Conservation (phyloP, 2,888 invertebrate species). For the Diarsia dahlii region DNA sequence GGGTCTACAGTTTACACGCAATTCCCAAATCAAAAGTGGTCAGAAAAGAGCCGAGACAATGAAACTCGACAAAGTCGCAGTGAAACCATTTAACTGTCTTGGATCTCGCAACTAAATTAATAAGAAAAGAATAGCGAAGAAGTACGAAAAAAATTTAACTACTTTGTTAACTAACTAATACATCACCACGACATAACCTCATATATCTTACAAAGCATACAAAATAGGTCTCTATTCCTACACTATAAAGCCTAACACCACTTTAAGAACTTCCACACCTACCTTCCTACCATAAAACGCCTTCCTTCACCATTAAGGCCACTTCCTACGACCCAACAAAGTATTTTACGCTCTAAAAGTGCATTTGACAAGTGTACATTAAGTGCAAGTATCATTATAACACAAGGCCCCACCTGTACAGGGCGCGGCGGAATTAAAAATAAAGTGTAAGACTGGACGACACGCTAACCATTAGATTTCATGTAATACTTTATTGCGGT, state of each 20-base stretch:
- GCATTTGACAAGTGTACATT: constrained; percentile 61
- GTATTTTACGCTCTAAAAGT: constrained; percentile 57
- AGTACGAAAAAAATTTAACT: too few relatives aligned
- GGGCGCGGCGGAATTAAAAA: constrained; percentile 52
- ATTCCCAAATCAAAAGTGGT: too few relatives aligned
- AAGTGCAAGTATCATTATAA: constrained; percentile 62
- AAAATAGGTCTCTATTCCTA: neutral
- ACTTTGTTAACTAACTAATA: neutral
- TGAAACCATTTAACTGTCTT: too few relatives aligned
- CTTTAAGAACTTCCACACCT: constrained; percentile 14
- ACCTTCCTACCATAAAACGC: constrained; percentile 8
- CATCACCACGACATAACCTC: neutral
- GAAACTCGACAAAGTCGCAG: too few relatives aligned
- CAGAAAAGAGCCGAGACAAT: too few relatives aligned
- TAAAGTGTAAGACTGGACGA: constrained; percentile 8
- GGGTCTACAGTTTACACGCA: too few relatives aligned
- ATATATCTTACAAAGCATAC: neutral
- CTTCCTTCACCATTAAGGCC: constrained; percentile 34
- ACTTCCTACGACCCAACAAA: constrained; percentile 46
- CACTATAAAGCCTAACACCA: constrained; percentile 7
- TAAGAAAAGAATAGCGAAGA: too few relatives aligned
- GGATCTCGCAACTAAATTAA: too few relatives aligned
- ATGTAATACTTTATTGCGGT: constrained; percentile 19
- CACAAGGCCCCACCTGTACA: constrained; percentile 39
- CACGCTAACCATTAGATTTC: constrained; percentile 50